Base-by-base conservation (phyloP, 2,113 vertebrate species). In the Malurus alboscapulatus region DNA sequence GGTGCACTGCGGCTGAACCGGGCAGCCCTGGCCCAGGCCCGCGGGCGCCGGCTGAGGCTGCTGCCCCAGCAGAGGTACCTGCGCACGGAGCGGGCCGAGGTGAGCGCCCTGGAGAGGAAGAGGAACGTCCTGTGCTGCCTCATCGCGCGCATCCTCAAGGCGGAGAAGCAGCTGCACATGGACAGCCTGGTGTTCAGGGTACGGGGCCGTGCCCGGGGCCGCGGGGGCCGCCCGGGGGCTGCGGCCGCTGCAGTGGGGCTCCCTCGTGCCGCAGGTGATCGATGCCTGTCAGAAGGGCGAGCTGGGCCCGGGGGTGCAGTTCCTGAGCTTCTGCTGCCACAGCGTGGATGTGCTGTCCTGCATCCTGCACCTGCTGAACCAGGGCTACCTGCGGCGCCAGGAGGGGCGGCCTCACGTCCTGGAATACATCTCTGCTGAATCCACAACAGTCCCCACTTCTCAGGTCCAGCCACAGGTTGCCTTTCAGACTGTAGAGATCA, bases 111-210 rank as follows among this genome's bases (percentile, higher is more conserved):
- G 97, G 99, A 99, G 91, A 99, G 98, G 97, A 99, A 99, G 97
- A 98, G 98, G 95, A 99, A 98, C 87, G 92, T 98, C 87, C 97
- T 99, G 78, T 98, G 98, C 96, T 99, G 99, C 92, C 97, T 99
- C 76, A 97, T 99, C 7, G 97, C 98, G 15, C 98, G 97, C 84
- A 98, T 99, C 94, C 98, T 99, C 97, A 99, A 99, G 96, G 97
- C 89, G 26, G 99, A 99, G 73, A 98, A 98, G 88, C 98, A 98
- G 95, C 98, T 99, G 91, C 99, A 99, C 87, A 98, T 99, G 0
- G 99, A 99, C 97, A 99, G 98, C 96, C 97, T 99, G 32, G 99
- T 99, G 59, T 99, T 98, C 57, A 98, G 97, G 98, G 99, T 99
- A 93, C 47, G 97, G 7, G 50, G 21, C 40, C 10, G 7, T 0